A percentile compares a stretch with the other conserved stretches of the same genome.
phyloP scores from a whole-genome alignment of 2,113 vertebrate genomes.

The Bucco capensis region DNA sequence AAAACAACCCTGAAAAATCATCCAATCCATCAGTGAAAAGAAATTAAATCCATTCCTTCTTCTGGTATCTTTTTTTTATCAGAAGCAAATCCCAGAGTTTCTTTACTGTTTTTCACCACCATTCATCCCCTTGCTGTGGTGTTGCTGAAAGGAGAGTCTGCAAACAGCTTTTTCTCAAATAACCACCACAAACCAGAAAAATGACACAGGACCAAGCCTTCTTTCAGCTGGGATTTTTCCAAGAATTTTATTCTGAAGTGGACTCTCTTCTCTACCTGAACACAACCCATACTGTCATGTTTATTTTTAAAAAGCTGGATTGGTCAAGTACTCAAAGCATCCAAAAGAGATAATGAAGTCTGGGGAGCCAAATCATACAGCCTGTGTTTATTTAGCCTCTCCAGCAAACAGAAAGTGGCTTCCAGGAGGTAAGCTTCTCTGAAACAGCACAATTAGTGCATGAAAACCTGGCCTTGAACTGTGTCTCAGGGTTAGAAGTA shows the following conservation, averaged over 20 bases:
- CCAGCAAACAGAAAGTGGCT: background rate
- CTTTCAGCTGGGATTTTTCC: background rate
- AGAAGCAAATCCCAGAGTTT: background rate
- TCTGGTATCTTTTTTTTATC: background rate
- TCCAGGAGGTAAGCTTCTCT: constrained; percentile 38
- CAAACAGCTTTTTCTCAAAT: background rate
- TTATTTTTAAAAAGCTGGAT: constrained; percentile 23
- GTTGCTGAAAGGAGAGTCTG: background rate
- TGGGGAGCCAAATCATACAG: constrained; percentile 9
- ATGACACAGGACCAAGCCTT: background rate
- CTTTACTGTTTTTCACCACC: background rate
- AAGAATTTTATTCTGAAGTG: background rate
- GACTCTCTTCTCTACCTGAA: background rate
- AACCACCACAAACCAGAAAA: background rate
- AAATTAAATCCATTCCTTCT: background rate
- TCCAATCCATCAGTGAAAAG: background rate
- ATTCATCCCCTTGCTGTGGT: background rate
- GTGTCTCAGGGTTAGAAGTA: constrained; percentile 40
- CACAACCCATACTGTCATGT: background rate
- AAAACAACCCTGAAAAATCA: background rate
- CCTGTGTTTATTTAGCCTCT: constrained; percentile 41
- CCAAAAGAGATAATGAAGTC: constrained; percentile 36
- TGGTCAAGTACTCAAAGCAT: background rate
- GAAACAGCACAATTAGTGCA: constrained; percentile 44
- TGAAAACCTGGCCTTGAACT: constrained; percentile 41